Base-by-base conservation (phyloP, 2,888 invertebrate genomes). In the Aphodius granarius region DNA sequence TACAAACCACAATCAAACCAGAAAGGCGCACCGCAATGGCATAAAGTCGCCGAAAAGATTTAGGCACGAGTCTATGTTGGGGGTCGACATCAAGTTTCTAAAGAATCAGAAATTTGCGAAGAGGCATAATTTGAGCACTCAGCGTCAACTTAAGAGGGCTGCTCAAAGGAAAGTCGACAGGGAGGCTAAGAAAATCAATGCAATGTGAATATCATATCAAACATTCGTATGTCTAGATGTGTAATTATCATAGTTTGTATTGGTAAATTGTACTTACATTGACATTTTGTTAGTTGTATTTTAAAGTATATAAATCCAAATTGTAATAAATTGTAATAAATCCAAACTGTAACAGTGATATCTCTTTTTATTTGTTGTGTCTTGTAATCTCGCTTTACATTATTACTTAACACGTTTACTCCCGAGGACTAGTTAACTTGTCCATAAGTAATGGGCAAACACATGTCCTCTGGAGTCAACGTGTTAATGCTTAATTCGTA, bases 1-100 rank as follows among this genome's bases (percentile, higher is more conserved):
- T 89, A 98, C 98, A 85, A 97, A 96, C 92, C 98, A 99, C 88
- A 99, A 99, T 89, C 98, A 99, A 90, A 97, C 96, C 96, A 89
- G 95, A 80, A 99, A 99, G 89, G 97, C 96, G 80, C 98, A 99
- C 87, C 93, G 98, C 81, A 99, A 99, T 93, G 98, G 98, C 80
- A 98, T 99, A 86, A 94, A 96, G 87, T 95, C 94, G 86, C 98
- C 98, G 66, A 95, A 91, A 86, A 92, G 94, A 81, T 92, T 93
- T 87, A 93, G 95, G 85, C 96, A 96, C 86, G 96, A 97, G 89
- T 97, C 97, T 72, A 96, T 96, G 81, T 92, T 95, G 86, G 99
- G 99, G 82, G 98, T 97, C 92, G 98, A 98, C 88, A 93, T 96
- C 71, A 99, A 99, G 88, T 99, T 98, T 89, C 89, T 99, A 87